Conservation (phyloP, 2,888 invertebrate species). For the Marronus borbonicus region DNA sequence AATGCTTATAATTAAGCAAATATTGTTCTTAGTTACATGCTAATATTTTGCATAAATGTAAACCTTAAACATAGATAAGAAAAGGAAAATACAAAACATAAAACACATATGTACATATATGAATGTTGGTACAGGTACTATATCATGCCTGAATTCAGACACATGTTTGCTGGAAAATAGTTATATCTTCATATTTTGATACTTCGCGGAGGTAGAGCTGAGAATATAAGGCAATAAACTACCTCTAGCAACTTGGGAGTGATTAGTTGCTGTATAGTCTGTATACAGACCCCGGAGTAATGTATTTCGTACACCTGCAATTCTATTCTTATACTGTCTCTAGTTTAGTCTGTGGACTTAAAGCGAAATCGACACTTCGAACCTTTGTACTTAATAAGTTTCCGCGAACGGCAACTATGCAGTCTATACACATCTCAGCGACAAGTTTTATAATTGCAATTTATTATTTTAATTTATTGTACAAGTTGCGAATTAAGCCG, state of each 20-base stretch:
- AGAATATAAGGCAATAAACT: slow-evolving; percentile 33
- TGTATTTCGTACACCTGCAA: slow-evolving; percentile 45
- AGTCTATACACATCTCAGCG: slow-evolving; percentile 39
- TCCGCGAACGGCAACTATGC: slow-evolving; percentile 9
- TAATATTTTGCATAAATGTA: no score
- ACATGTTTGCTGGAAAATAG: background rate
- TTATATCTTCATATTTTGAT: background rate
- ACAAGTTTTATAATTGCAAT: slow-evolving; percentile 45
- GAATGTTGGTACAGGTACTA: no score
- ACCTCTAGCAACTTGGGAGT: slow-evolving; percentile 20
- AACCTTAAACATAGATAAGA: no score
- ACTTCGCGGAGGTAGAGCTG: background rate
- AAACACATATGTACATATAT: no score
- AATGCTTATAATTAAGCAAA: no score
- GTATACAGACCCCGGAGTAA: background rate
- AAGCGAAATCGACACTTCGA: slow-evolving; percentile 45
- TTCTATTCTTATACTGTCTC: slow-evolving; percentile 33
- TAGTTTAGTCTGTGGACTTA: slow-evolving; percentile 21
- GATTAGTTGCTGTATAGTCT: slow-evolving; percentile 22
- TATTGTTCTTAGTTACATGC: no score
- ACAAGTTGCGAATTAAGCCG: slow-evolving; percentile 41
- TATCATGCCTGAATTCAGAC: no score
- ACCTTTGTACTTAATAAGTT: slow-evolving; percentile 45
- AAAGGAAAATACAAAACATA: no score
- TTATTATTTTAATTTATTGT: slow-evolving; percentile 46